phyloP scores from a whole-genome alignment of 2,888 invertebrate genomes.

The Mamestra brassicae region DNA sequence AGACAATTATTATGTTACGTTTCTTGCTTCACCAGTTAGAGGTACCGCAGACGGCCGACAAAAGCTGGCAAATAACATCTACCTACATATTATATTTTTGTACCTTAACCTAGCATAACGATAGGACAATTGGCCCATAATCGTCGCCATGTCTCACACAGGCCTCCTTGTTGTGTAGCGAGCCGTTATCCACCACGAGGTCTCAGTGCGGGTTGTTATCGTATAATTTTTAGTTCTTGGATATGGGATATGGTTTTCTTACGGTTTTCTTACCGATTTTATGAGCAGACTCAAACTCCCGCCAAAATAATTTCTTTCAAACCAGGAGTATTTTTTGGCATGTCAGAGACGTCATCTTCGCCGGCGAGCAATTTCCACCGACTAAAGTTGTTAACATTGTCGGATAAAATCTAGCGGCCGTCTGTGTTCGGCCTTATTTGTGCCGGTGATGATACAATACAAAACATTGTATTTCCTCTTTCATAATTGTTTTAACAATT shows the following conservation, averaged over 20 bases:
- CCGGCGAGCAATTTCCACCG: not conserved
- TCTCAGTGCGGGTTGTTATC: not conserved
- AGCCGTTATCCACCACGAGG: not conserved
- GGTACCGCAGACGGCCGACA: slow-evolving; percentile 5
- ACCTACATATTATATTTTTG: no score
- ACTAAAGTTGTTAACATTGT: not conserved
- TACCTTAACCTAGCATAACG: not conserved
- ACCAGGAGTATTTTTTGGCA: no score
- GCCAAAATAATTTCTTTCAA: no score
- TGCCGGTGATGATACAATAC: slow-evolving; percentile 36
- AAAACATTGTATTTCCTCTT: slow-evolving; percentile 48
- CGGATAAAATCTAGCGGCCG: not conserved
- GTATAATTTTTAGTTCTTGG: no score
- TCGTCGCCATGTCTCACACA: no score
- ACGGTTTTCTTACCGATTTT: not conserved
- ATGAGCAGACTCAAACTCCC: not conserved
- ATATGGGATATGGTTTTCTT: no score
- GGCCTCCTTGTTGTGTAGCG: not conserved
- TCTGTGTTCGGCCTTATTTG: slow-evolving; percentile 17
- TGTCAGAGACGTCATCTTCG: no score
- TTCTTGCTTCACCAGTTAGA: slow-evolving; percentile 39
- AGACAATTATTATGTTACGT: slow-evolving; percentile 51
- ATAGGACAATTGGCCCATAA: no score
- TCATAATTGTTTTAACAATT: slow-evolving; percentile 39
- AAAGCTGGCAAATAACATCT: not conserved